Conservation (phyloP, 2,113 vertebrate species). For the Neodontobutis hainanensis region DNA sequence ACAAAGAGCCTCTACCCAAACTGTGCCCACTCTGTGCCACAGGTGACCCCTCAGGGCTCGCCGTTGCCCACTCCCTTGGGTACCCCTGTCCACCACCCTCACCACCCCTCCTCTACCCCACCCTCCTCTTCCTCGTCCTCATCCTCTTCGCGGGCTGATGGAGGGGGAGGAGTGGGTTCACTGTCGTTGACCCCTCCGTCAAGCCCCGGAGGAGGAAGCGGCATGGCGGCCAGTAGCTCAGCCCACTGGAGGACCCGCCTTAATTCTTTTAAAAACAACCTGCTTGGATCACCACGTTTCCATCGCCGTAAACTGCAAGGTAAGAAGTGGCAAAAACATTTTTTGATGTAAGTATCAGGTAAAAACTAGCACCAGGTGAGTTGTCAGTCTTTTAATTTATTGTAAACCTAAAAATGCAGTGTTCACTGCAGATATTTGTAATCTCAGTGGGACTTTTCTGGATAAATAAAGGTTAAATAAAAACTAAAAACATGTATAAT, state of each 20-base stretch:
- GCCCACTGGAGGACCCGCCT: constrained; percentile 90
- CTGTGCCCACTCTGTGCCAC: constrained; percentile 83
- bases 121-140: constrained; percentile 82
- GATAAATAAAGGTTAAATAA: too few relatives aligned
- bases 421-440: too few relatives aligned
- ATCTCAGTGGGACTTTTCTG: too few relatives aligned
- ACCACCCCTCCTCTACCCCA: constrained; percentile 80
- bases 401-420: too few relatives aligned
- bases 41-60: constrained; percentile 89
- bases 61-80: constrained; percentile 88
- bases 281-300: constrained; percentile 91
- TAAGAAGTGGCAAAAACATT: constrained; percentile 46
- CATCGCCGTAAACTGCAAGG: constrained; percentile 93
- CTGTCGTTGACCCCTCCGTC: constrained; percentile 86
- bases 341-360: too few relatives aligned
- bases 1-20: constrained; percentile 83
- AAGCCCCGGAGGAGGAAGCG: constrained; percentile 87
- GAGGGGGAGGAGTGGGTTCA: constrained; percentile 79
- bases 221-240: constrained; percentile 84
- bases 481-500: too few relatives aligned
- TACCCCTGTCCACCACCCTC: constrained; percentile 85
- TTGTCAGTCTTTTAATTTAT: too few relatives aligned
- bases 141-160: constrained; percentile 82
- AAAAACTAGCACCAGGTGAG: too few relatives aligned
- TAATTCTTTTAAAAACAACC: constrained; percentile 93